Evolutionary conservation across 2,113 vertebrate genomes (phyloP).

Genomic region (Pseudopodoces humilis): DNA sequence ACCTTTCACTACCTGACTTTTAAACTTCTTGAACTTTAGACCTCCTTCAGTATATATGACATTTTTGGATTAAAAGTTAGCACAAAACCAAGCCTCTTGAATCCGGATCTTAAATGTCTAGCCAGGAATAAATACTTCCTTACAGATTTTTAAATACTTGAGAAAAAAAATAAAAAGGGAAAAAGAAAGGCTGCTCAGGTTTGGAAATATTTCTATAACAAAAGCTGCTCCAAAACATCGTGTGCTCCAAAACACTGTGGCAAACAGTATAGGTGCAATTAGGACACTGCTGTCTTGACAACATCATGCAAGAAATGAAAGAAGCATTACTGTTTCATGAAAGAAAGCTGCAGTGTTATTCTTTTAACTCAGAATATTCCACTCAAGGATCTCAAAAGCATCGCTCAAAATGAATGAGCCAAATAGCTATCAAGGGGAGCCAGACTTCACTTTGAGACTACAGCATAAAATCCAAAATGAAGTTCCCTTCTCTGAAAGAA

Average conservation of each 20-base stretch:
- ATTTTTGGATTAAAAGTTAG: background rate
- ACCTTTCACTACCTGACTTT: background rate
- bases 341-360: background rate
- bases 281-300: background rate
- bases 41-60: background rate
- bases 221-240: background rate
- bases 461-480: background rate
- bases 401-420: background rate
- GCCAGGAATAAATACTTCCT: conserved; percentile 15
- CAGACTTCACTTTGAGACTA: background rate
- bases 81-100: background rate
- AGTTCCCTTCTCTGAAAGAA: background rate
- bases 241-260: background rate
- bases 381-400: background rate
- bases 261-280: background rate
- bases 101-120: background rate
- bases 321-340: background rate
- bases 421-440: background rate
- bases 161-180: background rate
- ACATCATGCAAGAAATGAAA: background rate
- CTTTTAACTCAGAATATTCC: background rate
- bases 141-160: background rate
- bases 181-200: background rate
- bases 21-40: background rate
- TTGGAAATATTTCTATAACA: background rate